A percentile compares a stretch with the other conserved stretches of the same genome.
These are phyloP conservation scores for Cheilosia variabilis DNA, from an alignment of 2,888 invertebrate species.

Conservation along the genomic window DNA sequence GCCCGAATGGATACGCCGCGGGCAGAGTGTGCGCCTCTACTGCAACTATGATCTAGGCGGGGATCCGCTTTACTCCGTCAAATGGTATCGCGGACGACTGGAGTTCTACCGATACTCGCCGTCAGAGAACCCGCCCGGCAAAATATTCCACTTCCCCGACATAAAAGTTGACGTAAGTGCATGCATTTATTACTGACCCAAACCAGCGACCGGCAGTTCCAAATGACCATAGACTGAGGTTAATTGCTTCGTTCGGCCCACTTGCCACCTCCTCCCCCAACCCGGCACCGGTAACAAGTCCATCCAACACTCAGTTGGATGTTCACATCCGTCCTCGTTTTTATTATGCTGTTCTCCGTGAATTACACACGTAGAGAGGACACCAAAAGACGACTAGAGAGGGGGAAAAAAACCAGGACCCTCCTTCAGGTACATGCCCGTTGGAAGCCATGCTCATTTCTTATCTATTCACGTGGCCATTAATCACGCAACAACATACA, in stretches of 20 bases:
- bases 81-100: conserved; percentile 88
- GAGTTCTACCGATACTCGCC: conserved; percentile 89
- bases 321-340: conserved; percentile 39
- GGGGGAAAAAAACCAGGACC: neutral
- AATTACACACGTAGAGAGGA: conserved; percentile 17
- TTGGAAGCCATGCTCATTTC: conserved; percentile 55
- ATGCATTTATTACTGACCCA: conserved; percentile 8
- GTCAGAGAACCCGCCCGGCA: conserved; percentile 87
- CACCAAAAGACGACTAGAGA: neutral
- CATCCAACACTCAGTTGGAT: conserved; percentile 40
- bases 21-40: conserved; percentile 86
- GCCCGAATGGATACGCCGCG: conserved; percentile 86
- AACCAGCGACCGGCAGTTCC: neutral
- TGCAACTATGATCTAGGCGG: conserved; percentile 87
- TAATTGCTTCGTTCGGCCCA: conserved; percentile 51
- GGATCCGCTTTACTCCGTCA: conserved; percentile 88
- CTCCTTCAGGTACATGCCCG: neutral
- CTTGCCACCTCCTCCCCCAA: conserved; percentile 1
- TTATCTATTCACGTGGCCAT: conserved; percentile 71
- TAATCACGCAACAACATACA: conserved; percentile 72
- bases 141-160: conserved; percentile 87
- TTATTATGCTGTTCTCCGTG: conserved; percentile 21
- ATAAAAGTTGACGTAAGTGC: conserved; percentile 88
- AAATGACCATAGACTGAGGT: conserved; percentile 36
- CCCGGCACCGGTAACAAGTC: conserved; percentile 9